phyloP scores from a whole-genome alignment of 2,113 vertebrate genomes.

The Tilapia sparmanii region DNA sequence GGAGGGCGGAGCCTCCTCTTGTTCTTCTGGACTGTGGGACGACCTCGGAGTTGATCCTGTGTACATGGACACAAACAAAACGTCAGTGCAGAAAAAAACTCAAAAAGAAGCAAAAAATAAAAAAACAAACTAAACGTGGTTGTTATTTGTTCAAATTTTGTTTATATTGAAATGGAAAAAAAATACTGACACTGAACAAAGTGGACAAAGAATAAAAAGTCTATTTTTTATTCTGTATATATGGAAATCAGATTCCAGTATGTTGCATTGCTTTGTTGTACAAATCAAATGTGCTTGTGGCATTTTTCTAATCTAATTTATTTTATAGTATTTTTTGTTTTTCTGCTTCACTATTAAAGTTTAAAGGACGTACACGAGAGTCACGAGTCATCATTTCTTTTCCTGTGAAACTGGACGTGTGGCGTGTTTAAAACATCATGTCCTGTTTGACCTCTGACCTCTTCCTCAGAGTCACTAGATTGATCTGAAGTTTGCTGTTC shows the following conservation, averaged over 20 bases:
- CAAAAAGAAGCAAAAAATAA: conserved; percentile 10
- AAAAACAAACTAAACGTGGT: conserved; percentile 13
- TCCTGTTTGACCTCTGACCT: neutral
- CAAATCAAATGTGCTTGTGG: conserved; percentile 82
- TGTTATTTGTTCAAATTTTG: conserved; percentile 49
- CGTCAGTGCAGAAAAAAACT: conserved; percentile 22
- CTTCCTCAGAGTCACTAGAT: neutral
- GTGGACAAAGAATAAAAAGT: conserved; percentile 72
- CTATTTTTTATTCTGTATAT: conserved; percentile 76
- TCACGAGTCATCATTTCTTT: neutral
- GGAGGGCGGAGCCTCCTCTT: conserved; percentile 70
- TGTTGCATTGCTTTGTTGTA: conserved; percentile 77
- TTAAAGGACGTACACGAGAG: conserved; percentile 76
- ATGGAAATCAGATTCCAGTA: conserved; percentile 64
- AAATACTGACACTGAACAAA: conserved; percentile 67
- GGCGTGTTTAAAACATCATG: neutral
- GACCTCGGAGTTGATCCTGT: neutral
- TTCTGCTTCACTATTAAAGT: conserved; percentile 83
- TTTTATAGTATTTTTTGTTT: conserved; percentile 75
- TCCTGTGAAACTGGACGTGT: neutral
- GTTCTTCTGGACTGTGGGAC: conserved; percentile 5
- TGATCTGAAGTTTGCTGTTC: neutral
- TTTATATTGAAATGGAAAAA: conserved; percentile 42
- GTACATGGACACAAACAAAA: conserved; percentile 13
- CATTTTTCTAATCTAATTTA: conserved; percentile 83